Percentiles rank a stretch among this genome's conserved stretches.
Evolutionary conservation across 2,888 invertebrate genomes (phyloP).

Genomic region (Nipponacmea schrenckii): DNA sequence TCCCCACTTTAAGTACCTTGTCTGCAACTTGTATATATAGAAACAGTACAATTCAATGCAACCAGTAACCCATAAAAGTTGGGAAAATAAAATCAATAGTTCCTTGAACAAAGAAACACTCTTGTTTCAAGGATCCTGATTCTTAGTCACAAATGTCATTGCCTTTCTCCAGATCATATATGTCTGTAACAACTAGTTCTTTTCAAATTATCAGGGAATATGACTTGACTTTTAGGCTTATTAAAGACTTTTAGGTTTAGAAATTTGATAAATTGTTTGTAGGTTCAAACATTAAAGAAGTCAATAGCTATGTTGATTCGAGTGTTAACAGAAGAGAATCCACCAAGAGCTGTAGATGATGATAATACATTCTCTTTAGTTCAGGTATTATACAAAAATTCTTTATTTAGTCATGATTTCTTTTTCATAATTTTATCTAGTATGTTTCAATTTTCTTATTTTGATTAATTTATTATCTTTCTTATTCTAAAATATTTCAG

Average conservation of each 20-base stretch:
- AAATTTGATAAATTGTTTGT: neutral
- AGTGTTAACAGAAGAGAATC: slow-evolving; percentile 64
- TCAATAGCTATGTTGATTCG: slow-evolving; percentile 58
- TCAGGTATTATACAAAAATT: slow-evolving; percentile 34
- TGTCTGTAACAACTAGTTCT: neutral
- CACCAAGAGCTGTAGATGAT: slow-evolving; percentile 35
- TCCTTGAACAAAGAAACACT: too few species aligned
- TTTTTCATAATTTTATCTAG: too few species aligned
- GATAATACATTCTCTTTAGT: slow-evolving; percentile 26
- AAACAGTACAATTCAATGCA: too few species aligned
- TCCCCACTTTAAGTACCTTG: neutral
- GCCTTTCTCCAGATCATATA: neutral
- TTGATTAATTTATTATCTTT: too few species aligned
- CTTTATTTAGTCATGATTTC: too few species aligned
- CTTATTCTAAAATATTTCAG: too few species aligned
- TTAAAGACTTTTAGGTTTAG: too few species aligned
- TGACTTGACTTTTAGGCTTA: too few species aligned
- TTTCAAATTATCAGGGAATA: neutral
- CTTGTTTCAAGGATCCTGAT: too few species aligned
- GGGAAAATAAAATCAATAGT: too few species aligned
- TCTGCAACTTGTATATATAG: neutral
- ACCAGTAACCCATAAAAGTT: too few species aligned
- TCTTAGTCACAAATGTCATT: neutral
- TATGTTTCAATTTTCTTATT: too few species aligned
- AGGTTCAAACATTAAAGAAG: slow-evolving; percentile 57